These are phyloP conservation scores for Macrocentrus cingulum DNA, from an alignment of 1,140 invertebrate species.

Conservation along the genomic window DNA sequence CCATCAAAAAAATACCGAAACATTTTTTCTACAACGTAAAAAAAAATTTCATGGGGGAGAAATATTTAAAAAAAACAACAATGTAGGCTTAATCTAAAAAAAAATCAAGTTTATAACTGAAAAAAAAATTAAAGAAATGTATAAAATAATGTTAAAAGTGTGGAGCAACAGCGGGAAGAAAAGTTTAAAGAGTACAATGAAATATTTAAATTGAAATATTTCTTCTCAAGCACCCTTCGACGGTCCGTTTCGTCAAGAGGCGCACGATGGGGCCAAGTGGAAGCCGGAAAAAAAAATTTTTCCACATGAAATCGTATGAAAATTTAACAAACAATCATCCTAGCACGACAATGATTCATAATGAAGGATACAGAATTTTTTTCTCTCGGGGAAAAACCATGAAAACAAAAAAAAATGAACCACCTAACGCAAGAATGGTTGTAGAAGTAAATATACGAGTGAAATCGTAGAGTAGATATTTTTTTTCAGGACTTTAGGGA, in stretches of 20 bases:
- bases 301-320: neutral
- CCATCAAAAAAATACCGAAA: no score
- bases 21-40: no score
- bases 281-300: slow-evolving; percentile 9
- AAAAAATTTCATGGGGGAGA: no score
- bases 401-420: slow-evolving; percentile 2
- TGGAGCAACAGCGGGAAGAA: neutral
- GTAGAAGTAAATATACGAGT: no score
- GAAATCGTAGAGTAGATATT: no score
- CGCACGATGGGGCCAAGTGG: neutral
- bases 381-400: neutral
- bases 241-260: slow-evolving; percentile 7
- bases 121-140: slow-evolving; percentile 9
- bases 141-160: neutral
- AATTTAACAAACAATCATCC: neutral
- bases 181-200: slow-evolving; percentile 20
- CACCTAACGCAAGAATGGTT: no score
- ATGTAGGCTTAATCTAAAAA: no score
- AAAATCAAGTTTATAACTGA: no score
- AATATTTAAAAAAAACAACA: no score
- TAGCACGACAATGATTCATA: no score
- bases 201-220: slow-evolving; percentile 27
- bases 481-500: no score
- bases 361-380: no score
- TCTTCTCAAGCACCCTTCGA: slow-evolving; percentile 15